A percentile compares a stretch with the other conserved stretches of the same genome.
Conservation (phyloP, 2,113 vertebrate species). For the Conger conger region DNA sequence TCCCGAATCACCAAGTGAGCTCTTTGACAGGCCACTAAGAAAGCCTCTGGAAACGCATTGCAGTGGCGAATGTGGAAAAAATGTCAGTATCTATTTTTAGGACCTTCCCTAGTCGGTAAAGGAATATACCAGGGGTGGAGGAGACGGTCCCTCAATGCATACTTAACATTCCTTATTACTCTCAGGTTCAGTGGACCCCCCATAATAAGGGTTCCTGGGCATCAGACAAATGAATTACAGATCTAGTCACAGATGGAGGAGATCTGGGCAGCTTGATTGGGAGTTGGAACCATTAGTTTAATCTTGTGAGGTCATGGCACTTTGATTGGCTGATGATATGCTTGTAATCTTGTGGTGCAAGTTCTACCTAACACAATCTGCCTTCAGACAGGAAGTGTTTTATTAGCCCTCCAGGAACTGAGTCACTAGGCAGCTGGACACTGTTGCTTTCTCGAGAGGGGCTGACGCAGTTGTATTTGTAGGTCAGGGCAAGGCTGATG, state of each 20-base stretch:
- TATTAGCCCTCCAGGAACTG: background rate
- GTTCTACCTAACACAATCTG: background rate
- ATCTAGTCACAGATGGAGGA: constrained; percentile 45
- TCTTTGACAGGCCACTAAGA: background rate
- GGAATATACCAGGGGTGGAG: background rate
- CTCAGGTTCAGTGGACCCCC: background rate
- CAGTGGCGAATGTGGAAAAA: background rate
- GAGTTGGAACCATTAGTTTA: constrained; percentile 35
- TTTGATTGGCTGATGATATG: background rate
- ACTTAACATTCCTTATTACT: background rate
- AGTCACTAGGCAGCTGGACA: background rate
- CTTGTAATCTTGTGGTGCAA: background rate
- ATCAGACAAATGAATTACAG: constrained; percentile 35
- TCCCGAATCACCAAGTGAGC: background rate
- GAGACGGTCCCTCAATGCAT: background rate
- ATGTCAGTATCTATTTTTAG: background rate
- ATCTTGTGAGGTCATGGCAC: constrained; percentile 34
- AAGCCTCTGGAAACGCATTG: background rate
- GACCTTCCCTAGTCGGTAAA: background rate
- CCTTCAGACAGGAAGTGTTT: background rate
- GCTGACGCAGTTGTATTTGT: background rate
- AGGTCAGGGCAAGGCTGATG: background rate
- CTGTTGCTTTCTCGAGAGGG: background rate
- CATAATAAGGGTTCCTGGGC: background rate
- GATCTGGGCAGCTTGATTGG: constrained; percentile 41